Evolutionary conservation across 2,113 vertebrate species (phyloP), one percentile per base, ranked within the genome.

Genomic region (Capreolus pygargus): DNA sequence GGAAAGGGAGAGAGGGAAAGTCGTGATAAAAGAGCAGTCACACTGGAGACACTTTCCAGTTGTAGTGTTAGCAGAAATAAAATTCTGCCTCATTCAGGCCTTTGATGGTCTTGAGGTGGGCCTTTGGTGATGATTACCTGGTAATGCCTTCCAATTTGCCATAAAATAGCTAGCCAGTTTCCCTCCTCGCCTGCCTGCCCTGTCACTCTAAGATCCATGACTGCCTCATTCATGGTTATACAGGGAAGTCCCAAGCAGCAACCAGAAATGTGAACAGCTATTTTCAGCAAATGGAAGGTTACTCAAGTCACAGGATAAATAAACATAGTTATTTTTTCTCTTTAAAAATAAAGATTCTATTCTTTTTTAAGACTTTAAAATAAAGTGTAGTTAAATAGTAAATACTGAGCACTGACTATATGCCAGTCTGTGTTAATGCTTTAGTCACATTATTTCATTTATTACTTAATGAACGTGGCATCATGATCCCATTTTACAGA

Each of bases 401-500:
- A 70, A 86, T 83, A 39, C 16, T 78, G 27, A 74, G 25, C 19
- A 47, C 5, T 39, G 33, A 43, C 76, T 43, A 9, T 54, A 8
- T 27, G 52, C 15, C 30, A 90, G 60, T 10, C 12, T 61, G 16
- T 86, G 19, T 84, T 83, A 70, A 50, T 30, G 23, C 7, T 96
- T 92, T 91, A 14, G 36, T 84, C 94, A 79, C 7, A 92, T 81
- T 83, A 86, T 96, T 97, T 91, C 33, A 91, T 52, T 97, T 84
- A 74, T 4, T 76, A 67, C 23, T 67, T 70, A 76, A 60, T 19
- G 64, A 87, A 64, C 54, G 28, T 50, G 27, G 16, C 23, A 81
- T 27, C 8, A 17, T n/a, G 54, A 14, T 78, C 6, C 36, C 78
- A 83, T 79, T 95, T 95, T 78, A 88, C 11, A 23, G 50, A 17